A percentile compares a stretch with the other conserved stretches of the same genome.
phyloP scores from a whole-genome alignment of 2,113 vertebrate genomes.

The Lepidothrix coronata region DNA sequence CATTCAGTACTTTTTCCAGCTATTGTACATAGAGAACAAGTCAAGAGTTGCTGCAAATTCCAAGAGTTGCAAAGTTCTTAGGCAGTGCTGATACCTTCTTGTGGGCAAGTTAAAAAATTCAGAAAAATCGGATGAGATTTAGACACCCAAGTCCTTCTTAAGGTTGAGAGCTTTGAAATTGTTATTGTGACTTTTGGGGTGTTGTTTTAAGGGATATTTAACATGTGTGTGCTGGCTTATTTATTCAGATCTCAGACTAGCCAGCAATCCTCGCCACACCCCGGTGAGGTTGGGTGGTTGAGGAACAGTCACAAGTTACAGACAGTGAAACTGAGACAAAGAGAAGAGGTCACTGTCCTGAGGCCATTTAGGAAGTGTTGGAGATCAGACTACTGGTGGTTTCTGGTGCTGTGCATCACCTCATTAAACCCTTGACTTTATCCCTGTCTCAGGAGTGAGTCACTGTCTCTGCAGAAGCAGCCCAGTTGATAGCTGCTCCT shows the following conservation, averaged over 20 bases:
- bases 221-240: neutral
- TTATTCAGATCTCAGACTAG: neutral
- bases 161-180: neutral
- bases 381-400: neutral
- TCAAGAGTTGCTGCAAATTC: neutral
- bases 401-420: neutral
- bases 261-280: neutral
- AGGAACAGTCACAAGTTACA: neutral
- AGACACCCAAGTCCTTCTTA: neutral
- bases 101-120: neutral
- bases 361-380: neutral
- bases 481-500: neutral
- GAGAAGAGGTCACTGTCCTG: neutral
- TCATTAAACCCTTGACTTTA: neutral
- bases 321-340: neutral
- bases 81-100: neutral
- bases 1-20: neutral
- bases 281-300: neutral
- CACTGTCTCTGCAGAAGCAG: slow-evolving; percentile 5
- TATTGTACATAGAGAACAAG: neutral
- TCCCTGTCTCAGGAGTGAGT: neutral
- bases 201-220: neutral
- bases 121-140: neutral
- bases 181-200: neutral
- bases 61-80: neutral